A percentile compares a stretch with the other conserved stretches of the same genome.
Conservation (phyloP, 1,140 invertebrate genomes). For the Maniola jurtina region DNA sequence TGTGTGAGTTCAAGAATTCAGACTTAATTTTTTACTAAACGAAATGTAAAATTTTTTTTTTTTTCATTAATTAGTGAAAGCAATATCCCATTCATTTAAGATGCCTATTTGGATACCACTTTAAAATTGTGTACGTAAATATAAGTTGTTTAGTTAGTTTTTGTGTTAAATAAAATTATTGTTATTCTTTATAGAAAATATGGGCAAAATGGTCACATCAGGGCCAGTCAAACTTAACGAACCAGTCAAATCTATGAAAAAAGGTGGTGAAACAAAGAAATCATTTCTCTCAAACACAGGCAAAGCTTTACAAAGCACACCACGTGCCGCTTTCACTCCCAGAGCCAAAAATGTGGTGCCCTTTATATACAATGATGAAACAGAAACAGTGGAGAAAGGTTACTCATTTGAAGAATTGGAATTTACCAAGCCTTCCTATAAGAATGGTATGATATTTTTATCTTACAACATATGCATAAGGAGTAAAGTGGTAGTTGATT, state of each 20-base stretch:
- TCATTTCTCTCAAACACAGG: constrained; percentile 65
- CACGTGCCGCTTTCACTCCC: constrained; percentile 53
- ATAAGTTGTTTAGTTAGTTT: not conserved
- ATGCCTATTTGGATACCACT: too few relatives aligned
- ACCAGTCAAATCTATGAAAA: constrained; percentile 50
- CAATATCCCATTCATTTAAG: too few relatives aligned
- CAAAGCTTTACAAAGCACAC: constrained; percentile 59
- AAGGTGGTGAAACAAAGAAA: constrained; percentile 51
- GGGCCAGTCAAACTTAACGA: constrained; percentile 54
- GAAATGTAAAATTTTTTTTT: too few relatives aligned
- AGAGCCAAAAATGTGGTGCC: constrained; percentile 52
- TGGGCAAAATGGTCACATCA: constrained; percentile 54
- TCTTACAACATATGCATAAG: not conserved
- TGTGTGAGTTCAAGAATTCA: too few relatives aligned
- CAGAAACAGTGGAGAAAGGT: constrained; percentile 26
- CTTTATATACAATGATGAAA: constrained; percentile 56
- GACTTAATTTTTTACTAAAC: too few relatives aligned
- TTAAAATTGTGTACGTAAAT: not conserved
- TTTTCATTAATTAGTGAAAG: too few relatives aligned
- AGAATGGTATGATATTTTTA: constrained; percentile 47
- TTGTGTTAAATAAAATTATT: not conserved
- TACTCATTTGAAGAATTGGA: constrained; percentile 49
- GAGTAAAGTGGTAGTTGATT: too few relatives aligned
- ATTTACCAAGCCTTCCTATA: constrained; percentile 57
- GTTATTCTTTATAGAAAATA: constrained; percentile 56